A percentile compares a stretch with the other conserved stretches of the same genome.
Conservation (phyloP, 2,888 invertebrate genomes). For the Caenorhabditis parvicauda region DNA sequence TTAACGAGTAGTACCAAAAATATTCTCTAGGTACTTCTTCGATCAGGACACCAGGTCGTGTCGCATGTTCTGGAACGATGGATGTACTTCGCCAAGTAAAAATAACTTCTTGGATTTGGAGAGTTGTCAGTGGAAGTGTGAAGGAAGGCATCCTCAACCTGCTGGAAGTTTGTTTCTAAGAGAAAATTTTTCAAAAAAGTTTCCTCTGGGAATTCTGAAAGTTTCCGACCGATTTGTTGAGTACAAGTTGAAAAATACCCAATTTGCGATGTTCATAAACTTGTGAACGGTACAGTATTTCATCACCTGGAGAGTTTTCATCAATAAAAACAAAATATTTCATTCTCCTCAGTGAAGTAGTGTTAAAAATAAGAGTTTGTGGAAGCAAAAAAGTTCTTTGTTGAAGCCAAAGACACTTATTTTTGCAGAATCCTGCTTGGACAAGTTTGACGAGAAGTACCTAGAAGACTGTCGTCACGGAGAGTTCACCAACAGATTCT, state of each 20-base stretch:
- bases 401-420: no score
- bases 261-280: no score
- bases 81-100: slow-evolving; percentile 32
- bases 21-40: slow-evolving; percentile 39
- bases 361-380: no score
- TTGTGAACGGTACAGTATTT: no score
- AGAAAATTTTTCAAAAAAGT: no score
- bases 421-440: slow-evolving; percentile 51
- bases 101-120: slow-evolving; percentile 53
- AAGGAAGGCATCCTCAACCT: slow-evolving; percentile 41
- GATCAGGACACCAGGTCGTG: slow-evolving; percentile 44
- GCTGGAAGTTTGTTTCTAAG: slow-evolving; percentile 42
- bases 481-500: slow-evolving; percentile 51
- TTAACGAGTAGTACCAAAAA: neutral
- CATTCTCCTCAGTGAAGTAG: no score
- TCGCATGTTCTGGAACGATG: slow-evolving; percentile 59
- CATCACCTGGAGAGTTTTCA: no score
- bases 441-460: slow-evolving; percentile 52
- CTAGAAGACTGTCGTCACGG: slow-evolving; percentile 52
- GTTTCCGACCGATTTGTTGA: no score
- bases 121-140: slow-evolving; percentile 56
- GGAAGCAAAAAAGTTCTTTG: no score
- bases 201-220: no score
- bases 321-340: no score
- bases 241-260: no score